phyloP scores from a whole-genome alignment of 2,888 invertebrate species.

The Myopa testacea region DNA sequence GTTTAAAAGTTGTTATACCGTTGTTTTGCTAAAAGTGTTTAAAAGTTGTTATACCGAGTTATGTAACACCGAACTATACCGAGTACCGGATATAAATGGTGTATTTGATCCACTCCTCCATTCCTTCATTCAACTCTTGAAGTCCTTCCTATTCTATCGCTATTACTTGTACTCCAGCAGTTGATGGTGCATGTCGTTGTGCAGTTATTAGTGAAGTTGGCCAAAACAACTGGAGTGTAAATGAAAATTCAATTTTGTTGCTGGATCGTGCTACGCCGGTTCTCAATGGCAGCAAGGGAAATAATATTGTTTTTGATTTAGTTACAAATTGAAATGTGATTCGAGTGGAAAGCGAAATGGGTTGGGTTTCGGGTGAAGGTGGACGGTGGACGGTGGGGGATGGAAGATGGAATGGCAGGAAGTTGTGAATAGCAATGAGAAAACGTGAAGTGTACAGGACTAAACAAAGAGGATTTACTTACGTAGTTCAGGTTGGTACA shows the following conservation, averaged over 20 bases:
- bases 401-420: neutral
- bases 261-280: conserved; percentile 9
- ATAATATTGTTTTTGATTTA: conserved; percentile 23
- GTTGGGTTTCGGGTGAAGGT: neutral
- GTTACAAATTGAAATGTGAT: conserved; percentile 3
- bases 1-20: too few species aligned
- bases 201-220: conserved; percentile 11
- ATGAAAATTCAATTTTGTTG: conserved; percentile 35
- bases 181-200: neutral
- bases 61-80: too few species aligned
- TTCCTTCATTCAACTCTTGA: too few species aligned
- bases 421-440: neutral
- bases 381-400: neutral
- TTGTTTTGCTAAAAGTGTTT: too few species aligned
- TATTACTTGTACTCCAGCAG: neutral
- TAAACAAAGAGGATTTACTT: too few species aligned
- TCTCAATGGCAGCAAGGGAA: neutral
- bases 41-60: too few species aligned
- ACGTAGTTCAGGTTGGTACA: too few species aligned
- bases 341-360: neutral
- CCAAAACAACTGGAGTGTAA: conserved; percentile 34
- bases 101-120: too few species aligned
- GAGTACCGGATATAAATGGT: too few species aligned
- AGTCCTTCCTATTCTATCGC: neutral
- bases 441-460: too few species aligned